Evolutionary conservation across 2,113 vertebrate genomes (phyloP).

Genomic region (Nycticebus coucang): DNA sequence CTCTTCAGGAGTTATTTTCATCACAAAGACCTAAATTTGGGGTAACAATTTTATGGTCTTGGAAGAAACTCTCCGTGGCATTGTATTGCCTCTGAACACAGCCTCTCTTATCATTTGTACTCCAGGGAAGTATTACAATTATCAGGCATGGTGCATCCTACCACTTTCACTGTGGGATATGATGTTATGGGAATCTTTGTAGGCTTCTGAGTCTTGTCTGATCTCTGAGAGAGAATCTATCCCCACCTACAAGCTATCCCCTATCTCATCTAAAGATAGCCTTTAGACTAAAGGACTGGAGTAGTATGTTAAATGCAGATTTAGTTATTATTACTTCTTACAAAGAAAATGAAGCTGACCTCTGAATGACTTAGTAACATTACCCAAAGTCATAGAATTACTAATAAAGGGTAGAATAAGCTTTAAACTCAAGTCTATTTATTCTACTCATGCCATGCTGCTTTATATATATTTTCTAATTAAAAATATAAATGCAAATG

Average conservation of each 20-base stretch:
- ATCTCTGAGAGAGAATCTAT: not conserved
- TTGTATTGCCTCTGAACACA: not conserved
- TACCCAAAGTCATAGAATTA: not conserved
- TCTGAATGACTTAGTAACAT: not conserved
- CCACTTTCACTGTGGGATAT: not conserved
- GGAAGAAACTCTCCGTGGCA: not conserved
- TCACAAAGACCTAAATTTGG: not conserved
- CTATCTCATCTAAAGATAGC: not conserved
- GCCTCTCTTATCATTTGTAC: not conserved
- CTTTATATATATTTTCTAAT: not conserved
- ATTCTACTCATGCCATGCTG: not conserved
- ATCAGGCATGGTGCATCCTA: no score
- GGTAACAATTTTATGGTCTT: not conserved
- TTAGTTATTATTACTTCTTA: not conserved
- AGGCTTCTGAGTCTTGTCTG: not conserved
- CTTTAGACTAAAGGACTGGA: not conserved
- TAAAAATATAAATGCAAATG: not conserved
- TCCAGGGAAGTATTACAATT: not conserved
- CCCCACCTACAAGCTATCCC: no score
- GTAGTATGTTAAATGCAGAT: not conserved
- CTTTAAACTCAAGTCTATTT: not conserved
- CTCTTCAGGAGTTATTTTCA: not conserved
- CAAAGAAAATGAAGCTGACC: not conserved
- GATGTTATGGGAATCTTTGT: not conserved
- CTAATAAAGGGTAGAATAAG: not conserved